A percentile compares a stretch with the other conserved stretches of the same genome.
phyloP scores from a whole-genome alignment of 1,140 invertebrate species.

The Drosophila tristis region DNA sequence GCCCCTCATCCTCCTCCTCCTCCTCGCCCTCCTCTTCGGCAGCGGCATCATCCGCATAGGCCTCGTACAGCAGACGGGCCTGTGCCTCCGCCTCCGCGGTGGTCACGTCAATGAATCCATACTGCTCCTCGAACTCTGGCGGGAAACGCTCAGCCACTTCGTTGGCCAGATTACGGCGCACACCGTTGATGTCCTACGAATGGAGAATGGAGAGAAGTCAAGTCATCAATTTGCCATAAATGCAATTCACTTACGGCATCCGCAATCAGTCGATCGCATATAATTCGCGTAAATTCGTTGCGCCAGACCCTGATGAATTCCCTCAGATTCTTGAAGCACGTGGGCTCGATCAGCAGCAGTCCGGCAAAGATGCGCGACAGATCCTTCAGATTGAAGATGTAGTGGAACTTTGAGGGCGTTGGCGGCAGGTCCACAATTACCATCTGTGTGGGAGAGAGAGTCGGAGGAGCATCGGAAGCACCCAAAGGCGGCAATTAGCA shows the following conservation, averaged over 20 bases:
- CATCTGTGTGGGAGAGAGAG: slow-evolving; percentile 83
- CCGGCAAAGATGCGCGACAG: slow-evolving; percentile 93
- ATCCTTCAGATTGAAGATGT: slow-evolving; percentile 96
- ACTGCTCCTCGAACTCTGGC: slow-evolving; percentile 61
- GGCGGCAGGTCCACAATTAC: slow-evolving; percentile 92
- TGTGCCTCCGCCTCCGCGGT: slow-evolving; percentile 61
- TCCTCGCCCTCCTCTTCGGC: slow-evolving; percentile 61
- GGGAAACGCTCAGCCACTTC: slow-evolving; percentile 85
- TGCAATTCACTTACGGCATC: slow-evolving; percentile 62
- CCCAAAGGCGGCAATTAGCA: slow-evolving; percentile 60
- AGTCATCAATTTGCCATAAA: not conserved
- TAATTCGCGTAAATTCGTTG: slow-evolving; percentile 93
- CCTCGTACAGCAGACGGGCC: slow-evolving; percentile 53
- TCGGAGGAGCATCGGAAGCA: not conserved
- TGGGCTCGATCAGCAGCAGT: slow-evolving; percentile 89
- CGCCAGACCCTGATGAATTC: slow-evolving; percentile 94
- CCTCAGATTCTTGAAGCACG: slow-evolving; percentile 87
- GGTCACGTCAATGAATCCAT: slow-evolving; percentile 70
- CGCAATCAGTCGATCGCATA: slow-evolving; percentile 93
- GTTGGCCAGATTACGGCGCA: slow-evolving; percentile 84
- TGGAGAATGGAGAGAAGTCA: not conserved
- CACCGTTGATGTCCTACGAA: slow-evolving; percentile 63
- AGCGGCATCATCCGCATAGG: slow-evolving; percentile 28
- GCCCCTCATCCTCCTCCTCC: slow-evolving; percentile 47
- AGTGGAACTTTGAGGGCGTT: slow-evolving; percentile 96